Percentiles rank a stretch among this genome's conserved stretches.
phyloP scores from a whole-genome alignment of 2,797 vertebrate species.

The Bradypodion ventrale region DNA sequence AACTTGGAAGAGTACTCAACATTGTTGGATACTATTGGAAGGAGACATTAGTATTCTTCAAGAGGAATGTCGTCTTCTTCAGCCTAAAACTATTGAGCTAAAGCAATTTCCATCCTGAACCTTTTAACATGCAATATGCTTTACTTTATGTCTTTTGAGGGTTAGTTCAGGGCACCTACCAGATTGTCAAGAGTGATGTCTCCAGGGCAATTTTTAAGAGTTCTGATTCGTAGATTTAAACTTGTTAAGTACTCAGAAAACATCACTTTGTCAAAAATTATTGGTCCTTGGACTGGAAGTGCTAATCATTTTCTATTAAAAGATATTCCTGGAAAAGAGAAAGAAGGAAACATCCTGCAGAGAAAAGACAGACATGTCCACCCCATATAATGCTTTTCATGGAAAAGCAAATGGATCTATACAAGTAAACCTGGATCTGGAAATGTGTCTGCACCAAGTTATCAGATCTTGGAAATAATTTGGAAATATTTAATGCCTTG shows the following conservation, averaged over 20 bases:
- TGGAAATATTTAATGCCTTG: not conserved
- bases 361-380: not conserved
- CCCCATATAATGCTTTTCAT: not conserved
- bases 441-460: not conserved
- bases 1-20: not conserved
- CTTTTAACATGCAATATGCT: conserved; percentile 2
- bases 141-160: conserved; percentile 12
- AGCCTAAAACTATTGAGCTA: not conserved
- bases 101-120: not conserved
- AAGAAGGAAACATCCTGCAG: not conserved
- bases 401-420: not conserved
- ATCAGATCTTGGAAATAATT: not conserved
- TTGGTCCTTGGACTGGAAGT: conserved; percentile 6
- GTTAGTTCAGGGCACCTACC: conserved; percentile 14
- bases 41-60: not conserved
- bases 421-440: not conserved
- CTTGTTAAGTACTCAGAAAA: conserved; percentile 9
- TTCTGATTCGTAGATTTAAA: conserved; percentile 38
- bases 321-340: conserved; percentile 10
- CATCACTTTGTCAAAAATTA: conserved; percentile 17
- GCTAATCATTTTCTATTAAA: conserved; percentile 11
- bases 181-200: conserved; percentile 17
- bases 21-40: not conserved
- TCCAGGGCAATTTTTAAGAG: not conserved
- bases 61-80: not conserved